phyloP scores from a whole-genome alignment of 1,140 invertebrate species.

The Venustaconcha ellipsiformis region DNA sequence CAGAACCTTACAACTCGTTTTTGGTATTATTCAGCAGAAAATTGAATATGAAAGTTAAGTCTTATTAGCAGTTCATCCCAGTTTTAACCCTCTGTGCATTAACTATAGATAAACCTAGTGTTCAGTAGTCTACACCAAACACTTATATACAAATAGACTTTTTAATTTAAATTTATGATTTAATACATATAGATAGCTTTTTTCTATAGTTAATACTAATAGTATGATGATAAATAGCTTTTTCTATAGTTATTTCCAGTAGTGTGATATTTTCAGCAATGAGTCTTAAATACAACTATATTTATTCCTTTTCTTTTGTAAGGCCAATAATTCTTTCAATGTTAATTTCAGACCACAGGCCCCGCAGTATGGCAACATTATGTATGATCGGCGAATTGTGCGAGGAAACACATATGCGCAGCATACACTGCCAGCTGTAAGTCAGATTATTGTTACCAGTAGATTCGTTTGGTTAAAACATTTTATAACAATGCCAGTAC shows the following conservation, averaged over 20 bases:
- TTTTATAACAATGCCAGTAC: too few relatives aligned
- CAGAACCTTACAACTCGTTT: too few relatives aligned
- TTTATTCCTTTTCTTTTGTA: slow-evolving; percentile 1
- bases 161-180: neutral
- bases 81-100: too few relatives aligned
- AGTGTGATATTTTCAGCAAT: neutral
- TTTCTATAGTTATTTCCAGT: slow-evolving; percentile 1
- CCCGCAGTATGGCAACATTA: slow-evolving; percentile 75
- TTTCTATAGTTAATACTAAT: neutral
- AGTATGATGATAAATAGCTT: neutral
- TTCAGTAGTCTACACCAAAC: too few relatives aligned
- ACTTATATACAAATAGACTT: too few relatives aligned
- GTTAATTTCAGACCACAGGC: slow-evolving; percentile 43
- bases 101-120: too few relatives aligned
- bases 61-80: too few relatives aligned
- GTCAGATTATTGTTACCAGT: slow-evolving; percentile 40
- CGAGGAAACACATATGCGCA: slow-evolving; percentile 82
- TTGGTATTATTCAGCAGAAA: too few relatives aligned
- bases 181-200: neutral
- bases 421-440: slow-evolving; percentile 74
- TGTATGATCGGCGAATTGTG: slow-evolving; percentile 86
- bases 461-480: too few relatives aligned
- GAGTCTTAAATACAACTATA: neutral
- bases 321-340: slow-evolving; percentile 7
- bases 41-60: too few relatives aligned